Evolutionary conservation across 1,140 invertebrate species (phyloP).

Genomic region (Leptoteleia sp.): DNA sequence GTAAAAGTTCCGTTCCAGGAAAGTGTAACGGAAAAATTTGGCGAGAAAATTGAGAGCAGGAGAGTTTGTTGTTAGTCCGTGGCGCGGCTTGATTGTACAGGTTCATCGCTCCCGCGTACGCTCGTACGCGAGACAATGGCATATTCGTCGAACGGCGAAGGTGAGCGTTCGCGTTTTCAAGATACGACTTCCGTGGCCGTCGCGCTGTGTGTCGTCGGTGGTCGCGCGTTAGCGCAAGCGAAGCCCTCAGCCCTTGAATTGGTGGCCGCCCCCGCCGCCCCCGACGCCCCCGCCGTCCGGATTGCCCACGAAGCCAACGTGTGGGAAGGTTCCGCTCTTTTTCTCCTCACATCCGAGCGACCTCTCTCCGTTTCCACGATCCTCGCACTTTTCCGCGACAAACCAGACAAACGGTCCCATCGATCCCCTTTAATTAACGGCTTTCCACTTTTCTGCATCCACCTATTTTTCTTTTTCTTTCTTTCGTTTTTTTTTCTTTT

Average conservation of each 20-base stretch:
- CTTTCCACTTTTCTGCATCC: not conserved
- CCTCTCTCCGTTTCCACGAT: too few relatives aligned
- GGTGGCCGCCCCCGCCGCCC: conserved; percentile 21
- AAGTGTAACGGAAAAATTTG: too few relatives aligned
- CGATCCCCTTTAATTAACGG: too few relatives aligned
- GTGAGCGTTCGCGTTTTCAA: conserved; percentile 64
- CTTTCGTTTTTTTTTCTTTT: too few relatives aligned
- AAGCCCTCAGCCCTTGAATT: conserved; percentile 66
- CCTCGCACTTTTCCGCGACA: too few relatives aligned
- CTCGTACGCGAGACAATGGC: conserved; percentile 71
- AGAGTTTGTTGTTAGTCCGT: too few relatives aligned
- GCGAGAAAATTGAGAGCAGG: too few relatives aligned
- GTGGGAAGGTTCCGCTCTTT: conserved; percentile 58
- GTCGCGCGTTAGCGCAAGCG: conserved; percentile 65
- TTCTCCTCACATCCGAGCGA: too few relatives aligned
- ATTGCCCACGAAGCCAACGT: conserved; percentile 27
- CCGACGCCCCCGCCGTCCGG: conserved; percentile 48
- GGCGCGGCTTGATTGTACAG: conserved; percentile 60
- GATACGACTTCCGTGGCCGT: conserved; percentile 40
- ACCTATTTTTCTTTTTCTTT: not conserved
- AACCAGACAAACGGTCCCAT: too few relatives aligned
- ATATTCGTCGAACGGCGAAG: too few relatives aligned
- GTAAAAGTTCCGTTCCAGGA: too few relatives aligned
- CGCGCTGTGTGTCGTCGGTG: conserved; percentile 72
- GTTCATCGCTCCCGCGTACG: conserved; percentile 78